Conservation (phyloP, 2,113 vertebrate genomes). For the Notothenia rossii region DNA sequence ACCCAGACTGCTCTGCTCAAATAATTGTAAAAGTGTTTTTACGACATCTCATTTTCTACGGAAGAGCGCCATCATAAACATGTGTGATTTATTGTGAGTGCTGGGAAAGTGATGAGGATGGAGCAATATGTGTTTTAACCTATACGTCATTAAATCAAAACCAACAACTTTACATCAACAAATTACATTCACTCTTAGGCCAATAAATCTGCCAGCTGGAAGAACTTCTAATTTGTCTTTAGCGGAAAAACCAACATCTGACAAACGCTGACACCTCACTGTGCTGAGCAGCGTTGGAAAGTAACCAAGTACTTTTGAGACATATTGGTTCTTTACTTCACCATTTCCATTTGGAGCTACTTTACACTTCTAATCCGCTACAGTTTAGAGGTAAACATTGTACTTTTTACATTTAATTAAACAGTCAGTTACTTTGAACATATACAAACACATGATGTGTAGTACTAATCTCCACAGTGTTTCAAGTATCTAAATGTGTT, state of each 20-base stretch:
- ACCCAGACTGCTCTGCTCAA: neutral
- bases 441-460: no score
- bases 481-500: no score
- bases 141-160: constrained; percentile 12
- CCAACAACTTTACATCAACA: neutral
- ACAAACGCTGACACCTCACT: constrained; percentile 1
- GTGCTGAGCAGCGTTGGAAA: no score
- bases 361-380: no score
- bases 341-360: no score
- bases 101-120: neutral
- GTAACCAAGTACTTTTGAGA: no score
- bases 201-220: neutral
- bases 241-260: neutral
- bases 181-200: neutral
- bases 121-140: constrained; percentile 8
- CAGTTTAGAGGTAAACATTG: no score
- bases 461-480: no score
- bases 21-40: neutral
- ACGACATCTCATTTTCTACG: neutral
- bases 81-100: neutral
- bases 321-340: no score
- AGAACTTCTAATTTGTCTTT: constrained; percentile 22
- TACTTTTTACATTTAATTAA: no score
- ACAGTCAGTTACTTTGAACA: no score
- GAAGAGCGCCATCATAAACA: neutral